Base-by-base conservation (phyloP, 2,888 invertebrate genomes). In the Lasioglossum morio region DNA sequence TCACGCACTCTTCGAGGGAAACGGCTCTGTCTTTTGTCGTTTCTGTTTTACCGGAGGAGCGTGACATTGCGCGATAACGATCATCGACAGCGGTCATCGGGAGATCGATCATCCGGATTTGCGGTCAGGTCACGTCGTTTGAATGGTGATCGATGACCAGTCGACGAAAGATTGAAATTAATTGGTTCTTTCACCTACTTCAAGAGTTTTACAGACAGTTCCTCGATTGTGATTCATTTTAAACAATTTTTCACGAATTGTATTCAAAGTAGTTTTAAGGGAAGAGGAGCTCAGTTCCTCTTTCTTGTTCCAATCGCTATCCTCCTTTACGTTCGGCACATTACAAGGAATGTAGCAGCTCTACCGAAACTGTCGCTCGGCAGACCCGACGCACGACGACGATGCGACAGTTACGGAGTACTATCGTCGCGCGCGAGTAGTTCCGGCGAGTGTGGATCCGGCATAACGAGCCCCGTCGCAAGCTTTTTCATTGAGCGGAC, bases 1-100 rank as follows among this genome's bases (percentile, higher is more conserved):
- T 81, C 83, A 81, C 76, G 78, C 72, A 79, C 77, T 75, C 78
- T 73, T 81, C 66, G 19, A 53, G 27, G n/a, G 46, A 4, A n/a
- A 40, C 23, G 40, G 19, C n/a, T 27, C 7, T 19, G 46, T 27
- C 57, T 75, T 80, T 48, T 27, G 60, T 82, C 57, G 37, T 27
- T 57, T 8, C 16, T 43, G 40, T 53, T 69, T 27, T 40, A 30
- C 69, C n/a, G 70, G 5, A 19, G 37, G 46, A 8, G 60, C 40
- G 48, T 10, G 69, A 63, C 16, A 63, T 7, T 8, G 8, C 19
- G 16, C 63, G 30, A 30, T 63, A 16, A 30, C 63, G 30, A 63
- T 30, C 30, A 30, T 30, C 30, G 63, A 30, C 63, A 63, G 8
- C 7, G 30, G 7, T 30, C 30, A 30, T 63, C n/a, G 30, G 30